These are phyloP conservation scores for Petroica traversi DNA, from an alignment of 2,113 vertebrate species.

Conservation along the genomic window DNA sequence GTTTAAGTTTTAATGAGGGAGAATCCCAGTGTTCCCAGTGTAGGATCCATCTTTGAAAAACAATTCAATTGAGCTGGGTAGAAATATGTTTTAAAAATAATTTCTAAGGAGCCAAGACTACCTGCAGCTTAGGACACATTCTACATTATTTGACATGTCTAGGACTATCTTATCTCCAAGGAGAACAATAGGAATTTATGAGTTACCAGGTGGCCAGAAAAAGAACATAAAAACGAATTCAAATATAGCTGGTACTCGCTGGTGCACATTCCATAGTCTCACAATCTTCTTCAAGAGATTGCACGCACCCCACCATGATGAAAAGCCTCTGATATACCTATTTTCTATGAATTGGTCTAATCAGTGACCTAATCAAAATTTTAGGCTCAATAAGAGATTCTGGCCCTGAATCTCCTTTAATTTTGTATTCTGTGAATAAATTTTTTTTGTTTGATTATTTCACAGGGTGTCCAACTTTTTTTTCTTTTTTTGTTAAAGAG, in stretches of 20 bases:
- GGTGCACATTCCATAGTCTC: not conserved
- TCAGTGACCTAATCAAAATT: not conserved
- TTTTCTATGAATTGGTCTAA: not conserved
- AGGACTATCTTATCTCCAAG: not conserved
- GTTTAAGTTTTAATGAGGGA: not conserved
- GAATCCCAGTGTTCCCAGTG: not conserved
- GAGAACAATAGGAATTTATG: not conserved
- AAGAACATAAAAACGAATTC: not conserved
- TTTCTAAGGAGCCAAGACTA: not conserved
- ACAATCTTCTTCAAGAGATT: not conserved
- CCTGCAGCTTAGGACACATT: not conserved
- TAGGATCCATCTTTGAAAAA: not conserved
- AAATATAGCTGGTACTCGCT: not conserved
- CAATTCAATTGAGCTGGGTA: not conserved
- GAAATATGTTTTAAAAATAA: not conserved
- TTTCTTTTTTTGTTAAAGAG: not conserved
- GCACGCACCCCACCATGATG: not conserved
- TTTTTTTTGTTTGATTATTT: not conserved
- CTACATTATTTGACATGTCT: not conserved
- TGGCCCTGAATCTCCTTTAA: not conserved
- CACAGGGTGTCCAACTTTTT: not conserved
- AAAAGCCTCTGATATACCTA: not conserved
- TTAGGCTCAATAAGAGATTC: not conserved
- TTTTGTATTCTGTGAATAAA: not conserved
- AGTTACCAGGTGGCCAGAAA: not conserved